phyloP scores from a whole-genome alignment of 1,140 invertebrate genomes.

The Lysiphlebus fabarum region DNA sequence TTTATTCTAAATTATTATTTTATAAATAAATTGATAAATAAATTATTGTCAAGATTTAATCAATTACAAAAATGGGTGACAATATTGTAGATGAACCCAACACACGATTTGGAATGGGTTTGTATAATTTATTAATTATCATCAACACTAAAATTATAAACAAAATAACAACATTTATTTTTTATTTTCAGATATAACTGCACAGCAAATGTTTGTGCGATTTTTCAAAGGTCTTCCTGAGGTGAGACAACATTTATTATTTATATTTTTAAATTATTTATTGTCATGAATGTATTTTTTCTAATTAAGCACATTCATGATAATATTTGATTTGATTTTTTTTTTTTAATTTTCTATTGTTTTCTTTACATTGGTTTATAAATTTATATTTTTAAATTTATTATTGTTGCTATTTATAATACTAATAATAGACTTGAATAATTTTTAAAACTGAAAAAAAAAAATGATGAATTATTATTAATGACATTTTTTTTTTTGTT shows the following conservation, averaged over 20 bases:
- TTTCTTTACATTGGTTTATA: background rate
- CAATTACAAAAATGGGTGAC: no score
- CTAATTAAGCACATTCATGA: background rate
- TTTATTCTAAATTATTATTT: no score
- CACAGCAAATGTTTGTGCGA: slow-evolving; percentile 60
- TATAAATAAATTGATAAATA: no score
- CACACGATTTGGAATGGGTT: slow-evolving; percentile 19
- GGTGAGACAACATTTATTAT: slow-evolving; percentile 46
- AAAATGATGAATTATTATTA: background rate
- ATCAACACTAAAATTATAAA: background rate
- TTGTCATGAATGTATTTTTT: background rate
- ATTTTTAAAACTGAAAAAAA: background rate
- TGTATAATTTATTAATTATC: slow-evolving; percentile 13
- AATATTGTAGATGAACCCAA: no score
- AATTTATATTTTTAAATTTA: slow-evolving; percentile 2
- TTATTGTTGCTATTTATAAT: slow-evolving; percentile 16
- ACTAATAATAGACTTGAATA: slow-evolving; percentile 1
- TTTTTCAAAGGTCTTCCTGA: slow-evolving; percentile 60
- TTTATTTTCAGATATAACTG: slow-evolving; percentile 56
- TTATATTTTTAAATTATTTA: slow-evolving; percentile 16
- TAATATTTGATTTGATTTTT: background rate
- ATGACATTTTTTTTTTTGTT: background rate
- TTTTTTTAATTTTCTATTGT: no score
- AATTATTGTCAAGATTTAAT: no score
- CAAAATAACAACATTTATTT: slow-evolving; percentile 27